Evolutionary conservation across 1,140 invertebrate genomes (phyloP), one percentile per base, ranked within the genome.

Genomic region (Drosophila navojoa): DNA sequence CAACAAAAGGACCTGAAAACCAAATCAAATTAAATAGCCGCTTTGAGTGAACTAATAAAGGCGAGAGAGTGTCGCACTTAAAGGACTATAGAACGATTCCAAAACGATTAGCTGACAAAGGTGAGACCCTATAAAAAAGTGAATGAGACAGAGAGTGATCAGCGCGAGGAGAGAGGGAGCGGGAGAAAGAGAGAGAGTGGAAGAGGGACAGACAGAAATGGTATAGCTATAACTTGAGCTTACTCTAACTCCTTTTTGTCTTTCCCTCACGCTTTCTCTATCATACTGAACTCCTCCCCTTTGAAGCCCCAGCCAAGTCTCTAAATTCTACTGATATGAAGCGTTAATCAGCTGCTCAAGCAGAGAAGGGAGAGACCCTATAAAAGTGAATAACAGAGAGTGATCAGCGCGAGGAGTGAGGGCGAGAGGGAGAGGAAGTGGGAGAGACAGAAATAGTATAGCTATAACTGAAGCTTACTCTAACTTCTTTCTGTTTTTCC

Each of bases 71-170:
- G 63, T 38, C 70, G 63, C 38, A 35, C 29, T 38, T 62, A 59
- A 59, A 29, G 29, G 54, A 38, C 40, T 53, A 50, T 49, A 32
- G 32, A 16, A 54, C 47, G 54, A 59, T 55, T 70, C 29, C 29
- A 45, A 72, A 72, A 40, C 55, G 55, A 72, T 72, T 72, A 72
- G 44, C 59, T 44, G 42, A 74, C 45, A 35, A 68, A 62, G 58
- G 70, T 47, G 57, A 19, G 71, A 66, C 63, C 19, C 19, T n/a
- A n/a, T 62, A 76, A 44, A 70, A 71, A 57, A 38, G 15, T n/a
- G 22, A 32, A 4, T n/a, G 10, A 47, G 4, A 44, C n/a, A 4
- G n/a, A 7, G 42, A 45, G 42, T 5, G n/a, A 15, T 22, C 19
- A 0, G 19, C 1, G 1, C n/a, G n/a, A n/a, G n/a, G 19, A 44